A percentile compares a stretch with the other conserved stretches of the same genome.
These are phyloP conservation scores for Argopecten irradians DNA, from an alignment of 1,140 invertebrate species.

Conservation along the genomic window DNA sequence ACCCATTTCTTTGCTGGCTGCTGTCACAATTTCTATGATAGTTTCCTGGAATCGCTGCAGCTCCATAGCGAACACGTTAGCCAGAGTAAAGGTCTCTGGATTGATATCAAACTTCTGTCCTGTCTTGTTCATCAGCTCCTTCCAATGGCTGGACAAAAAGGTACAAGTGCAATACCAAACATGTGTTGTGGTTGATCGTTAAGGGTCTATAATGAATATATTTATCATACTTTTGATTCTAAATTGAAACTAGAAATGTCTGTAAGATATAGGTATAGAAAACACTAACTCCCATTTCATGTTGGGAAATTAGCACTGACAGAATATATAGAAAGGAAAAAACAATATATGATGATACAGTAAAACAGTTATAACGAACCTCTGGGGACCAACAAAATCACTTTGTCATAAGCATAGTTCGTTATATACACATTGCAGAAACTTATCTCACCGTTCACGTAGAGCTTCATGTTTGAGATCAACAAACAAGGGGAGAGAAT, in stretches of 20 bases:
- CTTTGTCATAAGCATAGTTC: too few species aligned
- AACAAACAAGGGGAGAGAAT: constrained; percentile 90
- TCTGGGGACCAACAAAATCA: too few species aligned
- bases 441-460: constrained; percentile 81
- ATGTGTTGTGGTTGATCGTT: neutral
- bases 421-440: too few species aligned
- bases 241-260: too few species aligned
- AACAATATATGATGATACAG: too few species aligned
- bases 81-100: constrained; percentile 89
- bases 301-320: too few species aligned
- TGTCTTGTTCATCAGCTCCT: constrained; percentile 90
- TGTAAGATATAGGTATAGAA: too few species aligned
- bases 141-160: constrained; percentile 84
- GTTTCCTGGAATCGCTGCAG: constrained; percentile 89
- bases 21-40: constrained; percentile 88
- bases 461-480: constrained; percentile 94
- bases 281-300: too few species aligned
- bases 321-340: too few species aligned
- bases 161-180: constrained; percentile 19
- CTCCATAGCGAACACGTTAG: constrained; percentile 95
- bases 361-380: too few species aligned
- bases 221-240: too few species aligned
- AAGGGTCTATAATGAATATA: too few species aligned
- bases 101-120: constrained; percentile 90
- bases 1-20: constrained; percentile 90